Evolutionary conservation across 2,888 invertebrate genomes (phyloP).

Genomic region (Hylaea fasciaria): DNA sequence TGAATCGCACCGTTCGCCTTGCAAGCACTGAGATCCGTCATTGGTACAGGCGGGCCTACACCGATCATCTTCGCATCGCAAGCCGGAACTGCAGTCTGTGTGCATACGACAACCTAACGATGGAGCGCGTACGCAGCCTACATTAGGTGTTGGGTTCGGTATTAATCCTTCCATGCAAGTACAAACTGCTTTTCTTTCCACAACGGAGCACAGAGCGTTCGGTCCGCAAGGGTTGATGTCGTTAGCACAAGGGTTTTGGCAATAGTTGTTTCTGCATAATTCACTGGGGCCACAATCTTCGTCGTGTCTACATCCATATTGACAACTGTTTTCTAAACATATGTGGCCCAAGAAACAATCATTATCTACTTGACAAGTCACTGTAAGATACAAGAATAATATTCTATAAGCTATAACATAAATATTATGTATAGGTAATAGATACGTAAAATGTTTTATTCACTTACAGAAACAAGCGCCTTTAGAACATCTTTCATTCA

Average conservation of each 20-base stretch:
- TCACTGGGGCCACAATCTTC: conserved; percentile 95
- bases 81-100: conserved; percentile 89
- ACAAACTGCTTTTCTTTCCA: conserved; percentile 92
- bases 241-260: conserved; percentile 89
- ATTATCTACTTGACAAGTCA: conserved; percentile 95
- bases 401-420: not conserved
- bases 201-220: conserved; percentile 91
- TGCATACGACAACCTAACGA: conserved; percentile 90
- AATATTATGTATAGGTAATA: conserved; percentile 5
- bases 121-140: conserved; percentile 94
- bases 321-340: conserved; percentile 93
- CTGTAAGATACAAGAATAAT: conserved; percentile 61
- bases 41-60: conserved; percentile 92
- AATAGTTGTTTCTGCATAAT: conserved; percentile 92
- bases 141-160: conserved; percentile 94
- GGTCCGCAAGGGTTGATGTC: conserved; percentile 92
- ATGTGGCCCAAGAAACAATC: conserved; percentile 97
- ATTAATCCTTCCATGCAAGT: conserved; percentile 91
- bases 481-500: conserved; percentile 94
- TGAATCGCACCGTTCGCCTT: conserved; percentile 90
- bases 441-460: not conserved
- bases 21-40: conserved; percentile 89
- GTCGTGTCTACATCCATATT: conserved; percentile 93
- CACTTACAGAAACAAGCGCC: conserved; percentile 91
- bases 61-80: conserved; percentile 89